phyloP scores from a whole-genome alignment of 2,797 vertebrate species.

The Intellagama lesueurii region DNA sequence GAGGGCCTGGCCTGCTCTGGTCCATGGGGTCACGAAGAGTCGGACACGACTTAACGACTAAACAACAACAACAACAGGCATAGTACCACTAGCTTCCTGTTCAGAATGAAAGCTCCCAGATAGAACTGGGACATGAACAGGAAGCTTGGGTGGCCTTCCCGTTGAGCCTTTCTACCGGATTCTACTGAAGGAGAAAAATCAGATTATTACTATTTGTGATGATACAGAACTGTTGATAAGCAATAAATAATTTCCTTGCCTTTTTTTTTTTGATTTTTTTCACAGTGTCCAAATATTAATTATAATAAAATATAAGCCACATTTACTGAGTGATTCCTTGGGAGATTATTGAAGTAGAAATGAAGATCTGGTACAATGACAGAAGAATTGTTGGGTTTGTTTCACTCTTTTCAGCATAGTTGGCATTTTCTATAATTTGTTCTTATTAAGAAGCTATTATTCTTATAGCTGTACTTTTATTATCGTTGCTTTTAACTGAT shows the following conservation, averaged over 20 bases:
- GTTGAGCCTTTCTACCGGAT: background rate
- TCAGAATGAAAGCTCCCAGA: too few species aligned
- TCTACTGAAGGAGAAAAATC: background rate
- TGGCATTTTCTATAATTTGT: background rate
- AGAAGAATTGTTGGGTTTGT: background rate
- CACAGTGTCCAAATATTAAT: background rate
- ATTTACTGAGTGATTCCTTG: background rate
- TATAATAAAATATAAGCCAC: constrained; percentile 30
- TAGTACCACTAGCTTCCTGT: too few species aligned
- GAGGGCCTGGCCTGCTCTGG: too few species aligned
- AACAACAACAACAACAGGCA: too few species aligned
- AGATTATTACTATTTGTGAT: background rate
- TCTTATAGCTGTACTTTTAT: background rate
- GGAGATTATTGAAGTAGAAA: constrained; percentile 7
- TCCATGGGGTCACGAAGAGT: too few species aligned
- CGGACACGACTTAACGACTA: too few species aligned
- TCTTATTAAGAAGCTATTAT: background rate
- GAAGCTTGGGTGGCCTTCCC: too few species aligned
- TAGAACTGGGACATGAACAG: too few species aligned
- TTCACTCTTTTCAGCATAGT: constrained; percentile 2
- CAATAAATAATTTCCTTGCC: background rate
- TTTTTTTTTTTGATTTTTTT: background rate
- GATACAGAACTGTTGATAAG: background rate
- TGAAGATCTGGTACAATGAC: background rate
- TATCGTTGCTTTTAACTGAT: background rate